Percentiles rank a stretch among this genome's conserved stretches.
Conservation (phyloP, 2,888 invertebrate genomes). For the Choreutis nemorana region DNA sequence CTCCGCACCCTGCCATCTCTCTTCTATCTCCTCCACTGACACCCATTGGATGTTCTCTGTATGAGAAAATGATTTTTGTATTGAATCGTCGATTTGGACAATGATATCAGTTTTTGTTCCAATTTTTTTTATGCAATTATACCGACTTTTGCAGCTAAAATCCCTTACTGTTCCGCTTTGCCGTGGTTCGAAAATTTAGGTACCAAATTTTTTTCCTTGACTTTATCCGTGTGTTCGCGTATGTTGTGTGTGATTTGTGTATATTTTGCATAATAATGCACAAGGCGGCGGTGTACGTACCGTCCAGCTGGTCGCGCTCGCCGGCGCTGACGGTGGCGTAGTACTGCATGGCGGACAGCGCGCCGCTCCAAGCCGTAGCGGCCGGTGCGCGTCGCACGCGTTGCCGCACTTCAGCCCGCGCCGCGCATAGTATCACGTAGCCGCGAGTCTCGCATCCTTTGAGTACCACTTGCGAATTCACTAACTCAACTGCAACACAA, state of each 20-base stretch:
- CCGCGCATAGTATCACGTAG: conserved; percentile 96
- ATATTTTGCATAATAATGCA: too few species aligned
- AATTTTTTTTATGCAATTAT: too few species aligned
- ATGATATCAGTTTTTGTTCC: too few species aligned
- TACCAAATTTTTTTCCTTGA: too few species aligned
- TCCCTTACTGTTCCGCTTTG: too few species aligned
- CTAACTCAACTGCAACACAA: conserved; percentile 75
- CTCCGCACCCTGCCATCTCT: conserved; percentile 73
- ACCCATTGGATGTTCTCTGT: conserved; percentile 96
- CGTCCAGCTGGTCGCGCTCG: conserved; percentile 72
- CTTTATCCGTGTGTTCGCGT: too few species aligned
- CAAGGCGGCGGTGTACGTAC: too few species aligned
- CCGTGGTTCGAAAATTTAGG: too few species aligned
- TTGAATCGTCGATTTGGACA: too few species aligned
- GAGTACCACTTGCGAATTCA: conserved; percentile 92
- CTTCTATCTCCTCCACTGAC: conserved; percentile 91
- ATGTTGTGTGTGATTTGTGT: too few species aligned
- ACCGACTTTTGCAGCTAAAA: too few species aligned
- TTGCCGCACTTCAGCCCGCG: conserved; percentile 94
- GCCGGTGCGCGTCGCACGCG: conserved; percentile 81
- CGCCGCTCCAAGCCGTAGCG: conserved; percentile 96
- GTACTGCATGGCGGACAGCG: conserved; percentile 95
- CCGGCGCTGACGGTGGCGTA: conserved; percentile 96
- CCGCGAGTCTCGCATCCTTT: conserved; percentile 97
- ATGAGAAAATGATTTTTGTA: too few species aligned